These are phyloP conservation scores for Aix galericulata DNA, from an alignment of 2,113 vertebrate genomes.

Conservation along the genomic window DNA sequence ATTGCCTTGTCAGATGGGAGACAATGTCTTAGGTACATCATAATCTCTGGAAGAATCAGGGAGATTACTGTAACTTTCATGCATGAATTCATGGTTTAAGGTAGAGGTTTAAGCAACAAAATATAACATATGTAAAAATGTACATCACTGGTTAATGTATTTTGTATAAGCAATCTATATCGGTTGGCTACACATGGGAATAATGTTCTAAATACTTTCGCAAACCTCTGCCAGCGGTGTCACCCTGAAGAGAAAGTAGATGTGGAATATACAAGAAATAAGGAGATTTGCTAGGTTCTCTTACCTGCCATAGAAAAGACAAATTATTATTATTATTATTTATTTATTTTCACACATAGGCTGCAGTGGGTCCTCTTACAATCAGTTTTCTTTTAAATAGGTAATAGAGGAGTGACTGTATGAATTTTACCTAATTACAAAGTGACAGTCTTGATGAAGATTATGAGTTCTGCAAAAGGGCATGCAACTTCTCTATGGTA, in stretches of 20 bases:
- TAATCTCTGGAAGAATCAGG: neutral
- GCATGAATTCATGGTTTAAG: neutral
- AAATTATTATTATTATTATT: no score
- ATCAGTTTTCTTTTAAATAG: neutral
- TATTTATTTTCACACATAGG: neutral
- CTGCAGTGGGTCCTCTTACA: neutral
- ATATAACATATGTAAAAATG: neutral
- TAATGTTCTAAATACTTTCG: neutral
- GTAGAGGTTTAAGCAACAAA: neutral
- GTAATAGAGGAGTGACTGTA: neutral
- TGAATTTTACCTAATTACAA: neutral
- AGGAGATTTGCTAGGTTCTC: neutral
- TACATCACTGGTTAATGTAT: neutral
- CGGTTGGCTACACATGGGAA: neutral
- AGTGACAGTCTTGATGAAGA: neutral
- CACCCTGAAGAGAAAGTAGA: neutral
- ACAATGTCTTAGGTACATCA: accelerated
- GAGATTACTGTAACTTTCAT: neutral
- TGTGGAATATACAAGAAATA: neutral
- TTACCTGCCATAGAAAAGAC: neutral
- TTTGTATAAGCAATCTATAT: neutral
- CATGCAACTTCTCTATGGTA: neutral
- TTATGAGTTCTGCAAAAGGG: neutral
- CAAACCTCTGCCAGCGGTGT: neutral
- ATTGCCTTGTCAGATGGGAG: neutral